These are phyloP conservation scores for Diorhabda sublineata DNA, from an alignment of 1,140 invertebrate species.

Conservation along the genomic window DNA sequence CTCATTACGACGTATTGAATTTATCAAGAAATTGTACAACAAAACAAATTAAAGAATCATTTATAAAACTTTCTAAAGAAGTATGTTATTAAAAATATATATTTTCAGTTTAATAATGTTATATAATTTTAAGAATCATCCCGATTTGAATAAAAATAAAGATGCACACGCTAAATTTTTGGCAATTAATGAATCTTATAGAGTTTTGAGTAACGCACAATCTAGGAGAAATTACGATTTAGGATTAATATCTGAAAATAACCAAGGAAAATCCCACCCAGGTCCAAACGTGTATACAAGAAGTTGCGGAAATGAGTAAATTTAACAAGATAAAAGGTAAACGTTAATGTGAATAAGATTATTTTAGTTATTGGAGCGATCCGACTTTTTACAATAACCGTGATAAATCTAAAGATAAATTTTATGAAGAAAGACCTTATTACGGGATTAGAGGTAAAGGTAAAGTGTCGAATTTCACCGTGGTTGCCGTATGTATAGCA, in stretches of 20 bases:
- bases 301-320: conserved; percentile 6
- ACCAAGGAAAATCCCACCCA: neutral
- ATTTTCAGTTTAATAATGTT: neutral
- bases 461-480: conserved; percentile 54
- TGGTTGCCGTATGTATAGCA: conserved; percentile 52
- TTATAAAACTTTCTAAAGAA: conserved; percentile 49
- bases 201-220: conserved; percentile 49
- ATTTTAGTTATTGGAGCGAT: conserved; percentile 44
- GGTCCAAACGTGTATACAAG: conserved; percentile 13
- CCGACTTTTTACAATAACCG: conserved; percentile 35
- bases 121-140: conserved; percentile 49
- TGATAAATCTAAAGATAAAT: conserved; percentile 40
- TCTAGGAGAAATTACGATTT: conserved; percentile 50
- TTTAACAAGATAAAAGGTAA: conserved; percentile 6
- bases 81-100: conserved; percentile 30
- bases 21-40: conserved; percentile 42
- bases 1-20: conserved; percentile 49
- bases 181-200: conserved; percentile 55
- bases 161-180: conserved; percentile 52
- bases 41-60: conserved; percentile 48
- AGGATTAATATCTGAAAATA: conserved; percentile 21
- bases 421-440: conserved; percentile 47
- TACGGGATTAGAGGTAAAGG: conserved; percentile 58
- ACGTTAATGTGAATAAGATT: conserved; percentile 17
- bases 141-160: conserved; percentile 48